Evolutionary conservation across 2,888 invertebrate genomes (phyloP).

Genomic region (Apamea sordens): DNA sequence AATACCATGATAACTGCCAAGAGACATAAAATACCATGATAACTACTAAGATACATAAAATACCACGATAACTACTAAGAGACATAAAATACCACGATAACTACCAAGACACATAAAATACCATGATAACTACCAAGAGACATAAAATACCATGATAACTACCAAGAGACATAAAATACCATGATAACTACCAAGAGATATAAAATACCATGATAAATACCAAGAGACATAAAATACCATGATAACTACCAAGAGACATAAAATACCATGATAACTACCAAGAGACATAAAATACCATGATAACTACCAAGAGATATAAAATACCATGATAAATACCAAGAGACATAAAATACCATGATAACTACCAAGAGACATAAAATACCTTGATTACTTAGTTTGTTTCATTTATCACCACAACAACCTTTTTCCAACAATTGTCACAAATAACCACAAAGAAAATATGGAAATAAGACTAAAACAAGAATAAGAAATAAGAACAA

Average conservation of each 20-base stretch:
- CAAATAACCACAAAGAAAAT: background rate
- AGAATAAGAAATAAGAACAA: background rate
- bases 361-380: background rate
- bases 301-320: background rate
- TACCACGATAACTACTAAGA: too few species aligned
- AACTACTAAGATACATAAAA: too few species aligned
- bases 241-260: background rate
- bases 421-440: background rate
- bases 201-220: too few species aligned
- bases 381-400: background rate
- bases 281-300: too few species aligned
- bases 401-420: background rate
- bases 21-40: too few species aligned
- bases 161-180: too few species aligned
- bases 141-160: background rate
- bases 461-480: background rate
- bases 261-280: background rate
- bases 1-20: background rate
- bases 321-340: too few species aligned
- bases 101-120: too few species aligned
- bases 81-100: too few species aligned
- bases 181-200: background rate
- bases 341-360: too few species aligned
- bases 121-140: too few species aligned
- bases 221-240: too few species aligned